These are phyloP conservation scores for Stenurella melanura DNA, from an alignment of 2,888 invertebrate genomes.

Conservation along the genomic window DNA sequence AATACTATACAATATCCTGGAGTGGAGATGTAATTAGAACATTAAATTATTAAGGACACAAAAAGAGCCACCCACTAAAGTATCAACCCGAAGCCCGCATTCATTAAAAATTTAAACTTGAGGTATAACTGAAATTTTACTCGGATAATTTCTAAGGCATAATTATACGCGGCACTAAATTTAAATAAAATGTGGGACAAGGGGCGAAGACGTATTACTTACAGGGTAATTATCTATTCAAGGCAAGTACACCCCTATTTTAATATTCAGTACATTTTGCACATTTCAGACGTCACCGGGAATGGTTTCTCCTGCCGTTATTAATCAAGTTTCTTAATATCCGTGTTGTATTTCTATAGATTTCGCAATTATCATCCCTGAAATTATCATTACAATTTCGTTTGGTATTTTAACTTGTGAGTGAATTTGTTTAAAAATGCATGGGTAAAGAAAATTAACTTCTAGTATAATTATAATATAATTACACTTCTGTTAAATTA, in stretches of 20 bases:
- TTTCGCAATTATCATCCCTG: not conserved
- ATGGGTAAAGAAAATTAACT: not conserved
- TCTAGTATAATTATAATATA: not conserved
- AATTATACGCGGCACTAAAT: constrained; percentile 1
- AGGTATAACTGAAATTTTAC: constrained; percentile 11
- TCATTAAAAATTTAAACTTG: constrained; percentile 7
- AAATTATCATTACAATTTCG: not conserved
- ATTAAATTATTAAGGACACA: not conserved
- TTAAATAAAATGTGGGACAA: not conserved
- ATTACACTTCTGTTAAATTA: not conserved
- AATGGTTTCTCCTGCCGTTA: constrained; percentile 6
- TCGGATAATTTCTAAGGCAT: constrained; percentile 1
- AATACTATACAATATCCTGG: too few relatives aligned
- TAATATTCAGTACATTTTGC: constrained; percentile 39
- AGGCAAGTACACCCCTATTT: constrained; percentile 12
- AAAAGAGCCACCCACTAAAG: not conserved
- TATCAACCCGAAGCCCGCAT: not conserved
- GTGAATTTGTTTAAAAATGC: not conserved
- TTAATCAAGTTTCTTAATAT: constrained; percentile 15
- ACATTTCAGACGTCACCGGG: constrained; percentile 14
- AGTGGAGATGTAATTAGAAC: not conserved
- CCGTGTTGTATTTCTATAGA: constrained; percentile 9
- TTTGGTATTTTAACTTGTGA: not conserved
- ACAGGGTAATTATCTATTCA: constrained; percentile 33
- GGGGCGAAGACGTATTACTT: constrained; percentile 29